Evolutionary conservation across 2,113 vertebrate genomes (phyloP), one percentile per base, ranked within the genome.

Genomic region (Crypturellus undulatus): DNA sequence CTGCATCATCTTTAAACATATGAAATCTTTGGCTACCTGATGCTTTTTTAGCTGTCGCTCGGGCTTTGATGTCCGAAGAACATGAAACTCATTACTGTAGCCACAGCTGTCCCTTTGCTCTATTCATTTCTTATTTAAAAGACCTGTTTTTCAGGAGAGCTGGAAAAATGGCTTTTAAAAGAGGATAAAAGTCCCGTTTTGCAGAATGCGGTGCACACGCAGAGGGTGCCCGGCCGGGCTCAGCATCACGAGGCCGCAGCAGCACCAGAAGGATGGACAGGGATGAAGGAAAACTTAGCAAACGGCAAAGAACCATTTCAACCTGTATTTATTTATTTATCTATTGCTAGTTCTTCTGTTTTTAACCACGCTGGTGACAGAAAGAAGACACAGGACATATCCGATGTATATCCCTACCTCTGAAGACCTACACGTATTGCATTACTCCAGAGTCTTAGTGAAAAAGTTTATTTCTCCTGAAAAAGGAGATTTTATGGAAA

Each of bases 71-170:
- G 15, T 52, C 2, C 1, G 43, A 43, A 45, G 64, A 92, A 51
- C 10, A 69, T 6, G 10, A 58, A 75, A 49, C 26, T 67, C 69
- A 18, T 78, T 51, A 18, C 8, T 0, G 0, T 26, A 30, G 47
- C n/a, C 63, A 4, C 16, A 6, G 5, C 22, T 32, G 82, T 21
- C 45, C 63, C 63, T 87, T 75, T 17, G 0, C 34, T 36, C 34
- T 11, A 2, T 7, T 49, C 0, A 0, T 40, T 45, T 11, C 36
- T 43, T 19, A 79, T 72, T 24, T 30, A 13, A 30, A 65, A 76
- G 18, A 8, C 10, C 16, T 5, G 24, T 9, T 86, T 59, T 21
- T 24, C 36, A 32, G 3, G 40, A 43, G 86, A 54, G 72, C 36
- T 43, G 26, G 7, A 58, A 13, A n/a, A 49, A 47, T 24, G 6